Percentiles rank a stretch among this genome's conserved stretches.
phyloP scores from a whole-genome alignment of 1,140 invertebrate genomes.

The Proales similis region DNA sequence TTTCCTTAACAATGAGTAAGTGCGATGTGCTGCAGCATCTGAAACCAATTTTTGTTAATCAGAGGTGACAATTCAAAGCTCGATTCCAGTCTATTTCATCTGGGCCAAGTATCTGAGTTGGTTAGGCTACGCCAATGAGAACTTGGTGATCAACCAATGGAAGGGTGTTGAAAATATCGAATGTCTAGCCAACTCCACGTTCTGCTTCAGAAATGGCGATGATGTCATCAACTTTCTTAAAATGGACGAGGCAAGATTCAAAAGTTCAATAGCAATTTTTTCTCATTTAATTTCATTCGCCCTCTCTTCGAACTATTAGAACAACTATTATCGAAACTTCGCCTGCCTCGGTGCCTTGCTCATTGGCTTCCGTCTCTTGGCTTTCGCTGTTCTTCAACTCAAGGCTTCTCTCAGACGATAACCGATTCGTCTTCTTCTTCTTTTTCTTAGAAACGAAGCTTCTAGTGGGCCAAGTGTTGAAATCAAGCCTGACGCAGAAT shows the following conservation, averaged over 20 bases:
- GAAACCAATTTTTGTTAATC: not conserved
- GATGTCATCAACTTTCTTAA: slow-evolving; percentile 11
- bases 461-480: too few species aligned
- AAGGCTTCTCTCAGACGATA: slow-evolving; percentile 32
- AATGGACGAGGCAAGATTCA: slow-evolving; percentile 8
- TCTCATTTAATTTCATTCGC: too few species aligned
- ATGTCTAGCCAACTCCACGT: slow-evolving; percentile 25
- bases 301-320: too few species aligned
- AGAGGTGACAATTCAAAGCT: not conserved
- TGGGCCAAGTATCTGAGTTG: slow-evolving; percentile 37
- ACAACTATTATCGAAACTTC: slow-evolving; percentile 16
- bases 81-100: slow-evolving; percentile 26
- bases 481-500: too few species aligned
- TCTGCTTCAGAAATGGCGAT: slow-evolving; percentile 34
- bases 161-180: slow-evolving; percentile 8
- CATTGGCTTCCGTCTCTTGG: slow-evolving; percentile 2
- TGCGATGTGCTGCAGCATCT: not conserved
- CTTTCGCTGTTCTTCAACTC: slow-evolving; percentile 13
- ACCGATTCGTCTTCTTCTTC: not conserved
- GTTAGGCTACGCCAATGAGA: slow-evolving; percentile 35
- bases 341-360: slow-evolving; percentile 12
- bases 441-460: too few species aligned
- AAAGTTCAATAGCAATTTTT: too few species aligned
- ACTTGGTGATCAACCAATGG: slow-evolving; percentile 34
- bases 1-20: slow-evolving; percentile 76